Base-by-base conservation (phyloP, 1,140 invertebrate species). In the Papilio helenus region DNA sequence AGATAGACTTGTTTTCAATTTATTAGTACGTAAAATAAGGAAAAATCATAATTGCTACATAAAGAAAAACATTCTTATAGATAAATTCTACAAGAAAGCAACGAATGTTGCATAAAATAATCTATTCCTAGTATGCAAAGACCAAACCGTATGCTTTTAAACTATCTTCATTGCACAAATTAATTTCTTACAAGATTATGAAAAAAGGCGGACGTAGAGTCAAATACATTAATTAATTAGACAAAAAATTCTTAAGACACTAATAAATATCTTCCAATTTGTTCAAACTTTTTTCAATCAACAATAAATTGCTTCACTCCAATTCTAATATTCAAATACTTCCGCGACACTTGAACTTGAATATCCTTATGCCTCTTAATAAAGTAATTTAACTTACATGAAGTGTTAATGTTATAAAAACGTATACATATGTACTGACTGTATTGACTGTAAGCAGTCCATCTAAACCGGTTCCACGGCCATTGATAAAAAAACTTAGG, bases 401-500 rank as follows among this genome's bases (percentile, higher is more conserved):
- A 29, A 26, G 61, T 68, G 61, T 68, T 68, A 68, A 68, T 68
- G 61, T 68, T 14, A 68, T 68, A 68, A 34, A 68, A 68, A 68
- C 61, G 14, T 34, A 68, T 68, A 68, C 61, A 65, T 26, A 29
- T 65, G 61, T n/a, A n/a, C n/a, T n/a, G n/a, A n/a, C n/a, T n/a
- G n/a, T n/a, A n/a, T n/a, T n/a, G n/a, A n/a, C n/a, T n/a, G n/a
- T n/a, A n/a, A n/a, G n/a, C n/a, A n/a, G n/a, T n/a, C n/a, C n/a
- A n/a, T n/a, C n/a, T n/a, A n/a, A n/a, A n/a, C n/a, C 61, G 5
- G 61, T 68, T 68, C 61, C 61, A 16, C 26, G 23, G 61, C 26
- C 61, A 68, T 68, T 68, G 23, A 68, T 68, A 68, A 68, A 68
- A 61, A 61, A 68, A 68, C 61, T 68, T 68, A 18, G 61, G 16